Conservation (phyloP, 2,113 vertebrate species). For the Eonycteris spelaea region DNA sequence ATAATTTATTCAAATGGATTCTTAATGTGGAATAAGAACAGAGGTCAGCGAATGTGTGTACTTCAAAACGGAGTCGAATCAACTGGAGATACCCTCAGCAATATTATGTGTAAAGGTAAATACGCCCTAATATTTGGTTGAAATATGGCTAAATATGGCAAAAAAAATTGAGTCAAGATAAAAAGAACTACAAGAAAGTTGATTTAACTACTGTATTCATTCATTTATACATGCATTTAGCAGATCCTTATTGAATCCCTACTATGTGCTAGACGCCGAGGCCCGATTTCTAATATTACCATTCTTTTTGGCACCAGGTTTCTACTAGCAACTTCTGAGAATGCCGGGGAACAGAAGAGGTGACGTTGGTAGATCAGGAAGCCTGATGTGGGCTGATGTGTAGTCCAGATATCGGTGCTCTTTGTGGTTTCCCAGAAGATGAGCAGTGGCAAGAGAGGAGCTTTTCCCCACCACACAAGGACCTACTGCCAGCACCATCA, state of each 20-base stretch:
- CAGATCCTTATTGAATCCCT: neutral
- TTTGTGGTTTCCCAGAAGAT: neutral
- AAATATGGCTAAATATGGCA: neutral
- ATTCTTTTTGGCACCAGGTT: neutral
- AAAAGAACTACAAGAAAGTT: neutral
- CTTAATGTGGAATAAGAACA: neutral
- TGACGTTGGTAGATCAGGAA: neutral
- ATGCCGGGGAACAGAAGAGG: neutral
- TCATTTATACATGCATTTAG: neutral
- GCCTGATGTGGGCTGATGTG: neutral
- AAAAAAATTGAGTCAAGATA: neutral
- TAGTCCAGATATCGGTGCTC: neutral
- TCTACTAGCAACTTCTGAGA: neutral
- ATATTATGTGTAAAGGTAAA: neutral
- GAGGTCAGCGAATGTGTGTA: neutral
- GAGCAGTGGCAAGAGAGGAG: neutral
- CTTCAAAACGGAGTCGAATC: neutral
- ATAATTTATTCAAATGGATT: neutral
- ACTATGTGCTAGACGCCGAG: neutral
- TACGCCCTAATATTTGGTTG: neutral
- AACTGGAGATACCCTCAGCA: neutral
- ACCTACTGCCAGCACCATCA: neutral
- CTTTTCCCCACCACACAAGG: neutral
- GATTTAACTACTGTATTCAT: neutral
- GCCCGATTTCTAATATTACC: neutral